phyloP scores from a whole-genome alignment of 2,888 invertebrate species.

The Patella caerulea region DNA sequence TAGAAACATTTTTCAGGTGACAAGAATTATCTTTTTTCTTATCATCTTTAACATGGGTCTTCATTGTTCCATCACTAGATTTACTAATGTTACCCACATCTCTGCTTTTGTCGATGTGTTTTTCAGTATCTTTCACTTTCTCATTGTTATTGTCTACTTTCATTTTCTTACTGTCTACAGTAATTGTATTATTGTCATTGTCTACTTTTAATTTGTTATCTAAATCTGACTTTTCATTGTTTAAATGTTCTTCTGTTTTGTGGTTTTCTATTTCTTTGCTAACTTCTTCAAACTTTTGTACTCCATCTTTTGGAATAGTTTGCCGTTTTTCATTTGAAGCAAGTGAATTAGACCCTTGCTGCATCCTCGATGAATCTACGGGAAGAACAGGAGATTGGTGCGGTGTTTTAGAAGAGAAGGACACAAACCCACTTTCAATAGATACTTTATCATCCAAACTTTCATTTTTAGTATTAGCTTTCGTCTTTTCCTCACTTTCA shows the following conservation, averaged over 20 bases:
- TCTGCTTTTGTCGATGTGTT: neutral
- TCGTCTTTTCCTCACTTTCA: neutral
- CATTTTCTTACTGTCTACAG: neutral
- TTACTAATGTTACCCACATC: neutral
- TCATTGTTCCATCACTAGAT: neutral
- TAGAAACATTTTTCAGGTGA: too few species aligned
- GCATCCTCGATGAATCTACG: neutral
- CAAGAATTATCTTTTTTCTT: neutral
- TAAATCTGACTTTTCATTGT: neutral
- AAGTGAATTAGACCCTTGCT: neutral
- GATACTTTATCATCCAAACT: constrained; percentile 4
- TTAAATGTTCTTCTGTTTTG: too few species aligned
- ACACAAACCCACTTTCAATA: neutral
- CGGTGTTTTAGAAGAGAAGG: neutral
- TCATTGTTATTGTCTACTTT: neutral
- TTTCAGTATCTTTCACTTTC: neutral
- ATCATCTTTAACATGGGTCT: neutral
- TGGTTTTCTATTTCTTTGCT: too few species aligned
- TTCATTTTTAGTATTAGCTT: neutral
- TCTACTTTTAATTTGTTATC: neutral
- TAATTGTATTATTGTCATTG: neutral
- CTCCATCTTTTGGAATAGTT: neutral
- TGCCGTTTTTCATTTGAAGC: neutral
- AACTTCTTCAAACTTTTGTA: too few species aligned
- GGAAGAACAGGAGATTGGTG: neutral